phyloP scores from a whole-genome alignment of 2,113 vertebrate genomes.

The Melanocharis versteri region DNA sequence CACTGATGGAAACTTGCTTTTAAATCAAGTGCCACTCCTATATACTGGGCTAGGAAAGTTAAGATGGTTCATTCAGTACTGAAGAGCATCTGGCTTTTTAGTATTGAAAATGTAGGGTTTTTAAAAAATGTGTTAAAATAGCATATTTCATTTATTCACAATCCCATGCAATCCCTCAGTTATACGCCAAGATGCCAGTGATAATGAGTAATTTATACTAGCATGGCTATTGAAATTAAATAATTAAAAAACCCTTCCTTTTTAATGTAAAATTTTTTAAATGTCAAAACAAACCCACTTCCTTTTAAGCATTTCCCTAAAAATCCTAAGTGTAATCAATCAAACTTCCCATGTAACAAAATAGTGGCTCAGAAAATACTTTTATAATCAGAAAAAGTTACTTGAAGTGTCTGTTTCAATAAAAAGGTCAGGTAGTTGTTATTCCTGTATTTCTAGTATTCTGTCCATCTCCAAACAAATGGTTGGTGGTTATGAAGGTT shows the following conservation, averaged over 20 bases:
- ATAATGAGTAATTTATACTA: neutral
- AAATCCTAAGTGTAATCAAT: neutral
- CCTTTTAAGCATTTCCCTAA: neutral
- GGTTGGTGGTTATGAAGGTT: neutral
- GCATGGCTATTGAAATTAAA: neutral
- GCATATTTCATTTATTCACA: neutral
- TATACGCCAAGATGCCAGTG: neutral
- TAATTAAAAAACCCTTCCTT: neutral
- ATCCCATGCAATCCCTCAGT: neutral
- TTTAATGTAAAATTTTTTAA: neutral
- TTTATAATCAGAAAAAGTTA: neutral
- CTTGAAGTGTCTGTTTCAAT: neutral
- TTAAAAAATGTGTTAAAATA: neutral
- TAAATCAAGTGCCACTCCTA: neutral
- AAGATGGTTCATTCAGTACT: neutral
- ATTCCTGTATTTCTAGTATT: neutral
- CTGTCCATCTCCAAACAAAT: neutral
- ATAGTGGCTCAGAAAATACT: neutral
- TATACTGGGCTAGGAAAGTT: neutral
- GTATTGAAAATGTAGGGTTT: neutral
- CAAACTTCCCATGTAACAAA: neutral
- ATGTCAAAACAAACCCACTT: neutral
- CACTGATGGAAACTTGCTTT: neutral
- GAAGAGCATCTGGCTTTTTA: neutral
- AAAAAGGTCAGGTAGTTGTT: neutral